Percentiles rank a stretch among this genome's conserved stretches.
phyloP scores from a whole-genome alignment of 2,113 vertebrate species.

The Dryoscopus gambensis region DNA sequence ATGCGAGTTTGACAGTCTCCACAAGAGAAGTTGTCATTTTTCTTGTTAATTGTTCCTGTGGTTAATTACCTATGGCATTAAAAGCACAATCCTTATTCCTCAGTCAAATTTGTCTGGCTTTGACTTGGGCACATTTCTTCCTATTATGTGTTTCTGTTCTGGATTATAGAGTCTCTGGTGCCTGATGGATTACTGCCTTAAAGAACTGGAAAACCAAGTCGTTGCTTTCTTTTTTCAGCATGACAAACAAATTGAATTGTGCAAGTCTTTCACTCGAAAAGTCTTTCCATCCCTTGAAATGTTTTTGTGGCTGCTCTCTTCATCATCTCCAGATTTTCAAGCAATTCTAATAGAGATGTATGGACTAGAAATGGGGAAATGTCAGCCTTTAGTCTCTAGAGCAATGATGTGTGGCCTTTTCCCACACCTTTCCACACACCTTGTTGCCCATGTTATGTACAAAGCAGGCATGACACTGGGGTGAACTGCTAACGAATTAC shows the following conservation, averaged over 20 bases:
- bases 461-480: not conserved
- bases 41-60: not conserved
- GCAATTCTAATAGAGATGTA: not conserved
- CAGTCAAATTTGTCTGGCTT: not conserved
- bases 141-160: slow-evolving; percentile 1
- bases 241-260: not conserved
- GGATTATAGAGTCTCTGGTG: not conserved
- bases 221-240: not conserved
- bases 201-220: not conserved
- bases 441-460: accelerated
- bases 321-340: not conserved
- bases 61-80: not conserved
- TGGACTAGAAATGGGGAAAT: not conserved
- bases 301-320: not conserved
- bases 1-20: not conserved
- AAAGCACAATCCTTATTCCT: not conserved
- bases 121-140: not conserved
- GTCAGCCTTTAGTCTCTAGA: not conserved
- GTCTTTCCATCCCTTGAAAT: not conserved
- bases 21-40: not conserved
- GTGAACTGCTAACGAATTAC: not conserved
- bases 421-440: not conserved
- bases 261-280: not conserved
- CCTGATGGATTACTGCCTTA: not conserved
- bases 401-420: not conserved